Evolutionary conservation across 35 echinoderm and acorn worm species (phyloP).

Genomic region (Ptychodera flava): DNA sequence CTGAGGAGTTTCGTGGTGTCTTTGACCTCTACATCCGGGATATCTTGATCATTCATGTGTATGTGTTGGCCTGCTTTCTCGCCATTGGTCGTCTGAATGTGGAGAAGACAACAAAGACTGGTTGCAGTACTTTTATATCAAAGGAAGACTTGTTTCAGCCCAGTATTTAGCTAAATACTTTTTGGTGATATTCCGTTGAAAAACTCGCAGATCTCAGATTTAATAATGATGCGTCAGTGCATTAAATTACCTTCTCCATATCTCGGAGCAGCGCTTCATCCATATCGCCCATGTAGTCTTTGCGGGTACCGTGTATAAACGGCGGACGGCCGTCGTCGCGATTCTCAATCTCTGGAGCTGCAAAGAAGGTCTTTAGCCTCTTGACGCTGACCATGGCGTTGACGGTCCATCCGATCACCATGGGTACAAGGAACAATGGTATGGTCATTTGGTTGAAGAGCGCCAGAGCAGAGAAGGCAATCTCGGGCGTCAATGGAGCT

Average conservation of each 20-base stretch:
- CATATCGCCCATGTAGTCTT: background rate
- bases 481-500: slow-evolving; percentile 37
- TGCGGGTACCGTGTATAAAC: background rate
- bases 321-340: background rate
- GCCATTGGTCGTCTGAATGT: background rate
- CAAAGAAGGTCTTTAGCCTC: slow-evolving; percentile 30
- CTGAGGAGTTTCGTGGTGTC: too few relatives aligned
- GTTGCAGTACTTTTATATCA: too few relatives aligned
- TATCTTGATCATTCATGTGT: background rate
- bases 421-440: slow-evolving; percentile 32
- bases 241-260: background rate
- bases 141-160: too few relatives aligned
- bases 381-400: slow-evolving; percentile 35
- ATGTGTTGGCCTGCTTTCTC: background rate
- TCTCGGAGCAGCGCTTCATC: background rate
- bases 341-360: slow-evolving; percentile 19
- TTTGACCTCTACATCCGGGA: too few relatives aligned
- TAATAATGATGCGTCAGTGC: background rate
- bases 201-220: background rate
- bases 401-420: slow-evolving; percentile 15
- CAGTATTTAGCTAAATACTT: too few relatives aligned
- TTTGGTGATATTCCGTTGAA: background rate
- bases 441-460: slow-evolving; percentile 38
- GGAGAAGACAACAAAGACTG: too few relatives aligned
- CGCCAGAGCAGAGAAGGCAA: slow-evolving; percentile 31